A percentile compares a stretch with the other conserved stretches of the same genome.
Evolutionary conservation across 1,140 invertebrate genomes (phyloP).

Genomic region (Amphibalanus amphitrite): DNA sequence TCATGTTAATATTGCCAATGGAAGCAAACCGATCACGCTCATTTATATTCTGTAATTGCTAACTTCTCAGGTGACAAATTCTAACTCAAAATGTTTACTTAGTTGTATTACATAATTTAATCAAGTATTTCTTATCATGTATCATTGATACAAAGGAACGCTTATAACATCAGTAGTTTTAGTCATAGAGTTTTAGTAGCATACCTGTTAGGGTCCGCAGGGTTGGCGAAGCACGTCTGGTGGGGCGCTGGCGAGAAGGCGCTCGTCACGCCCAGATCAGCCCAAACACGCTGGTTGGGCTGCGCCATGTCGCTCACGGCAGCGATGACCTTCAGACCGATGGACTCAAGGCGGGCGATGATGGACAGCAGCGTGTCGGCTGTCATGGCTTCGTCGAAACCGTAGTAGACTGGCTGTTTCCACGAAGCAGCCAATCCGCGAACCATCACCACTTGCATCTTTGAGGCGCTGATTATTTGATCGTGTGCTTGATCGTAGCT

Average conservation of each 20-base stretch:
- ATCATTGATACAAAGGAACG: no score
- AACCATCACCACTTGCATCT: background rate
- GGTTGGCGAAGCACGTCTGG: background rate
- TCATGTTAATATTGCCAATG: no score
- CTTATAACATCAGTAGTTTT: no score
- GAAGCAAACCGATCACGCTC: no score
- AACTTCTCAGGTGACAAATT: no score
- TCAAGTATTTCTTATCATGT: no score
- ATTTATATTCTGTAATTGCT: no score
- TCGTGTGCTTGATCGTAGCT: background rate
- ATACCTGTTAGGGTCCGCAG: conserved; percentile 7
- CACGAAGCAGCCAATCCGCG: background rate
- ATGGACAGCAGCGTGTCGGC: background rate
- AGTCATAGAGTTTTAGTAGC: no score
- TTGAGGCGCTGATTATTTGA: background rate
- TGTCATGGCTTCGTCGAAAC: background rate
- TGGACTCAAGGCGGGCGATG: background rate
- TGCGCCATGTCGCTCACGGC: background rate
- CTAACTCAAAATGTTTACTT: no score
- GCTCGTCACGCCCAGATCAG: background rate
- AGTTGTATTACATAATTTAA: no score
- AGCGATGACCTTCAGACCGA: background rate
- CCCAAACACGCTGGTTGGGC: background rate
- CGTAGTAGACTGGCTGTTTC: background rate
- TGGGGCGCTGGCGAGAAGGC: background rate